Percentiles rank a stretch among this genome's conserved stretches.
These are phyloP conservation scores for Charadrius vociferus DNA, from an alignment of 2,113 vertebrate species.

Conservation along the genomic window DNA sequence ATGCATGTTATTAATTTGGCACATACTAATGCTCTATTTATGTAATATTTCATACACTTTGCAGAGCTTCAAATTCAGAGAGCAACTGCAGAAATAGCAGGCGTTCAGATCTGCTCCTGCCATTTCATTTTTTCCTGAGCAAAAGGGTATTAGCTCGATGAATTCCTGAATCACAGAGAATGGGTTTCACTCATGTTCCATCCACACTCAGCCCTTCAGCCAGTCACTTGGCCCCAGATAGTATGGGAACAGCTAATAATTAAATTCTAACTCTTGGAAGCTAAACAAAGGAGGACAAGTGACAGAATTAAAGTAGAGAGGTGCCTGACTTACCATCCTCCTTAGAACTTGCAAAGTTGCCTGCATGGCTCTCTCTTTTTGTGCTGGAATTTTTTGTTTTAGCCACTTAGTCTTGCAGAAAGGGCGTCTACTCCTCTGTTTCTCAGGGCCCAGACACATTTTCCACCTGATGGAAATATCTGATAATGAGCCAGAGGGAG, in stretches of 20 bases:
- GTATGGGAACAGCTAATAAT: neutral
- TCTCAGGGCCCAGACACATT: neutral
- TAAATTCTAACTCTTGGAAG: neutral
- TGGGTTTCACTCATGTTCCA: neutral
- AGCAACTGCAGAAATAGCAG: neutral
- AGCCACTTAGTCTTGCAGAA: neutral
- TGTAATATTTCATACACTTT: slow-evolving; percentile 20
- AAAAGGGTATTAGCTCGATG: neutral
- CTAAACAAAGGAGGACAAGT: neutral
- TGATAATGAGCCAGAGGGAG: neutral
- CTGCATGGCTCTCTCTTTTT: neutral
- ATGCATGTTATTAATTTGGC: slow-evolving; percentile 48
- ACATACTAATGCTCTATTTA: slow-evolving; percentile 19
- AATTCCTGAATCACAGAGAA: neutral
- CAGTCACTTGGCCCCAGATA: neutral
- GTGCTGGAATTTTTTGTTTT: neutral
- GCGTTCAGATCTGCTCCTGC: neutral
- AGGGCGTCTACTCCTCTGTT: neutral
- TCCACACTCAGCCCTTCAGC: neutral
- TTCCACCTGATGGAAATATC: neutral
- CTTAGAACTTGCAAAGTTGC: neutral
- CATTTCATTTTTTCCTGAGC: neutral
- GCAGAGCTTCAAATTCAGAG: neutral
- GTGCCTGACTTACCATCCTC: neutral
- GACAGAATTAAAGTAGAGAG: neutral